Base-by-base conservation (phyloP, 2,797 vertebrate species). In the Darevskia mixta region DNA sequence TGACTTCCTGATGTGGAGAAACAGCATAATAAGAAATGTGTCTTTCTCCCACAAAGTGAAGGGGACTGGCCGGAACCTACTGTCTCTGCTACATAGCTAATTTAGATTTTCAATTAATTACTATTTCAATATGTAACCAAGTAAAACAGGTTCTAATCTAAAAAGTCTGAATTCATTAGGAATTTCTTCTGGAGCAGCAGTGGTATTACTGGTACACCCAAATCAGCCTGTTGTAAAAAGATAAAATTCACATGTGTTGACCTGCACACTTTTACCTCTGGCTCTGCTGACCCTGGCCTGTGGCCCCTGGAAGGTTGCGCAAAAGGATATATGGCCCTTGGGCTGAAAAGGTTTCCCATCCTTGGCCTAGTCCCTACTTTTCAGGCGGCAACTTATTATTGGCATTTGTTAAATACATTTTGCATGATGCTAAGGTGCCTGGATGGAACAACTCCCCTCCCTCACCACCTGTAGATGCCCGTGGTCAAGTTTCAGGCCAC, bases 121-220 rank as follows among this genome's bases (percentile, higher is more conserved):
- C 43, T 49, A 17, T 83, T 61, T 10, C 35, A 69, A 43, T 61
- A 43, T 72, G n/a, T 79, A 79, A 43, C 79, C 73, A 61, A 71
- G 29, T 55, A 85, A 80, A 27, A 23, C 41, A 66, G 9, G 75
- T 17, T n/a, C 15, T 29, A 45, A 11, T 64, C 15, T 49, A 67
- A 84, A 67, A 84, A 32, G n/a, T 85, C 77, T 85, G 66, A 35
- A 79, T 67, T 78, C 71, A 58, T 58, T 81, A 73, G 38, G 4
- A 41, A 75, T 27, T 10, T 17, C 32, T 85, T 64, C 73, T 84
- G 45, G 55, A 75, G 45, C 73, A n/a, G 35, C 35, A 29, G 27
- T 41, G 17, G 29, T 75, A n/a, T n/a, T 17, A 64, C 41, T 6
- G 7, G 78, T 32, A 18, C 29, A n/a, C 25, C 10, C 49, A 55